Conservation (phyloP, 2,113 vertebrate genomes). For the Gadus chalcogrammus region DNA sequence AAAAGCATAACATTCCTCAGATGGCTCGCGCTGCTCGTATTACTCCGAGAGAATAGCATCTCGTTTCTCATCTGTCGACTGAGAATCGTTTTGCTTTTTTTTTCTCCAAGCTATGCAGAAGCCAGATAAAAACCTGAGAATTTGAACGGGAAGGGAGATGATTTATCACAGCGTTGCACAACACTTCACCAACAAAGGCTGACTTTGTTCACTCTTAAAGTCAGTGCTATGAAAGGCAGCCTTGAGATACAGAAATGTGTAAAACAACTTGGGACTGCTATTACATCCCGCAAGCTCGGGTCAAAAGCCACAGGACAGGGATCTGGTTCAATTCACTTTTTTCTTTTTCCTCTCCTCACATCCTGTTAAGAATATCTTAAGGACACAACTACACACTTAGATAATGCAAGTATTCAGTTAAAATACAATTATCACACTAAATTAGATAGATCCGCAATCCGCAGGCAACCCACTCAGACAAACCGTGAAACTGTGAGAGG, state of each 20-base stretch:
- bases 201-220: slow-evolving; percentile 57
- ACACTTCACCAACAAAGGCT: slow-evolving; percentile 58
- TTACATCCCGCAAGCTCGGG: slow-evolving; percentile 55
- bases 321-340: slow-evolving; percentile 42
- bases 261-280: slow-evolving; percentile 56
- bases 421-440: no score
- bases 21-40: slow-evolving; percentile 16
- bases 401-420: no score
- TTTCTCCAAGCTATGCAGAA: slow-evolving; percentile 14
- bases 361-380: no score
- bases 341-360: no score
- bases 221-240: slow-evolving; percentile 60
- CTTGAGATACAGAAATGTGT: slow-evolving; percentile 64
- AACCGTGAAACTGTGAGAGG: slow-evolving; percentile 54
- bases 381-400: slow-evolving; percentile 10
- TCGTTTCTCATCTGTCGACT: slow-evolving; percentile 2
- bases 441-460: no score
- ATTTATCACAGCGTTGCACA: slow-evolving; percentile 43
- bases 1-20: slow-evolving; percentile 26
- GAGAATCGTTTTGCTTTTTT: slow-evolving; percentile 14
- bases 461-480: slow-evolving; percentile 47
- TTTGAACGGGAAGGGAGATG: slow-evolving; percentile 24
- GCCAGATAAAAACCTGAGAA: slow-evolving; percentile 33
- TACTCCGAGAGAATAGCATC: background rate
- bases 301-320: slow-evolving; percentile 39